Evolutionary conservation across 1,140 invertebrate species (phyloP), one percentile per base, ranked within the genome.

Genomic region (Drosophila arawakana): DNA sequence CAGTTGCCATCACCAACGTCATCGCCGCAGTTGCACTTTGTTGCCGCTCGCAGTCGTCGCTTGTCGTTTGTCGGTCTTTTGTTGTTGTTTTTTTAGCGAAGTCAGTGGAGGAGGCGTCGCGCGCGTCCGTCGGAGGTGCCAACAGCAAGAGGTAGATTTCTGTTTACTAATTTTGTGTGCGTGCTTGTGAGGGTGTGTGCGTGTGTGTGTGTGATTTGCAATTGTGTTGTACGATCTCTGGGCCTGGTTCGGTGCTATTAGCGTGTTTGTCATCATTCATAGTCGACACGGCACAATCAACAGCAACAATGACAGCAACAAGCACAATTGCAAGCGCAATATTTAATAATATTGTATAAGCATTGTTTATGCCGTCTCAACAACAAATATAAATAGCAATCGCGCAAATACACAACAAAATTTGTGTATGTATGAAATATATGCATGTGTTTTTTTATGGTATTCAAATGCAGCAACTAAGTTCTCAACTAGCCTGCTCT

Each of bases 281-380:
- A 41, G 37, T 41, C 47, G 58, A n/a, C 49, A 49, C 18, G 43
- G 18, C 41, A 79, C 54, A 57, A 41, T 57, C 15, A 57, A 57
- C n/a, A 66, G 58, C 37, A 37, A 58, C 18, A 44, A 60, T 47
- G 8, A 8, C 11, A 57, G 44, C 35, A 55, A 55, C 13, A 70
- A 44, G 61, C 73, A 44, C 30, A 39, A 72, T 43, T 65, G 66
- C 57, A 65, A 81, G 25, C 25, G 25, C 80, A 76, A 77, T 77
- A 70, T 77, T 80, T 76, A 85, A 86, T 84, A 81, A 86, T 30
- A 57, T 83, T 76, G 67, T 71, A 76, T 78, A 79, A 83, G 80
- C 62, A 70, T 68, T 85, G 78, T 85, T 81, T 84, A 85, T 74
- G 78, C 66, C 49, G 21, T 57, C 72, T 58, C 50, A 74, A 70